These are phyloP conservation scores for Porites australiensis DNA, from an alignment of 64 coral and sea anemone genomes.

Conservation along the genomic window DNA sequence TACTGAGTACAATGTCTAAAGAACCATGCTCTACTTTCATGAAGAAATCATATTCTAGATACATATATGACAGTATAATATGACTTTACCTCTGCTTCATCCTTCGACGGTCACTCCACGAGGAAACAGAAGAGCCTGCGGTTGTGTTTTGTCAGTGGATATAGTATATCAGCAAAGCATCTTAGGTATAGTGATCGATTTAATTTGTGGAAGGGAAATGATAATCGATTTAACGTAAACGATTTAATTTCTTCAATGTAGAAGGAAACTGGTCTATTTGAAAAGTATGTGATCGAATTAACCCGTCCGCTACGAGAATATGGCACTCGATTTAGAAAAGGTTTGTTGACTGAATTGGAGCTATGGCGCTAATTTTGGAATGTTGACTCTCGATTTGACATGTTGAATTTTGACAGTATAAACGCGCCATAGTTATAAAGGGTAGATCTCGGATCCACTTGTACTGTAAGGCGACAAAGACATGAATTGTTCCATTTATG, in stretches of 20 bases:
- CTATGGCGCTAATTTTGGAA: neutral
- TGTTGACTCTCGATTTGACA: no score
- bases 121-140: slow-evolving; percentile 14
- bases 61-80: neutral
- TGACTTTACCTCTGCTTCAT: neutral
- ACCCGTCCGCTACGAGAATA: neutral
- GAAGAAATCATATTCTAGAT: slow-evolving; percentile 17
- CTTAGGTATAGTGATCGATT: slow-evolving; percentile 40
- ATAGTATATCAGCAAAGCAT: slow-evolving; percentile 43
- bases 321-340: slow-evolving; percentile 16
- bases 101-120: neutral
- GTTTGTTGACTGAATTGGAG: neutral
- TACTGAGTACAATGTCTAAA: neutral
- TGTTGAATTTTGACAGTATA: no score
- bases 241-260: neutral
- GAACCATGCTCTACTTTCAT: neutral
- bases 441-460: no score
- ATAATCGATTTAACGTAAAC: neutral
- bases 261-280: neutral
- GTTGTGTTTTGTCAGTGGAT: slow-evolving; percentile 1
- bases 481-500: no score
- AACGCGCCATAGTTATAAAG: no score
- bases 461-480: no score
- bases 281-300: slow-evolving; percentile 1
- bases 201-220: slow-evolving; percentile 5